Percentiles rank a stretch among this genome's conserved stretches.
phyloP scores from a whole-genome alignment of 2,888 invertebrate genomes.

The Bugula neritina region DNA sequence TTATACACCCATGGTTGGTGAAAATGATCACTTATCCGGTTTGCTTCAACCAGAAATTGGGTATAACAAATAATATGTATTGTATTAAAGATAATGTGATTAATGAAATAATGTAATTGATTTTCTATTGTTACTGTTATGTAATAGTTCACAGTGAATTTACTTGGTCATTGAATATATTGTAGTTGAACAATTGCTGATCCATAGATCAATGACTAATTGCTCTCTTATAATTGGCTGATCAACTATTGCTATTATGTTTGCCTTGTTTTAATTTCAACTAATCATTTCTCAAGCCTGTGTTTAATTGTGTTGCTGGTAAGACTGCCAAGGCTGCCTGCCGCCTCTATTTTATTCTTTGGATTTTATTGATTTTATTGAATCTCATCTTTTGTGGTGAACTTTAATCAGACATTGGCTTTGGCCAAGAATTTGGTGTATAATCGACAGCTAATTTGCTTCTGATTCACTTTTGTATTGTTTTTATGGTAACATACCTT shows the following conservation, averaged over 20 bases:
- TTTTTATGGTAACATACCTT: too few relatives aligned
- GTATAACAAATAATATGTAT: not conserved
- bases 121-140: slow-evolving; percentile 3
- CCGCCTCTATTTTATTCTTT: not conserved
- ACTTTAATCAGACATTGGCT: too few relatives aligned
- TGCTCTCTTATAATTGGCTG: too few relatives aligned
- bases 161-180: not conserved
- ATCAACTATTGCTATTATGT: too few relatives aligned
- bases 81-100: not conserved
- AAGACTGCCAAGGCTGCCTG: slow-evolving; percentile 18
- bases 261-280: not conserved
- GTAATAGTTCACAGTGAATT: not conserved
- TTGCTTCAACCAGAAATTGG: too few relatives aligned
- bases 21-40: too few relatives aligned
- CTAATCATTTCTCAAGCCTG: not conserved
- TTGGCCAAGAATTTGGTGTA: too few relatives aligned
- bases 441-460: too few relatives aligned
- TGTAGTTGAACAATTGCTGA: not conserved
- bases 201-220: not conserved
- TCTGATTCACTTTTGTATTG: too few relatives aligned
- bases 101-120: slow-evolving; percentile 2
- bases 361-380: too few relatives aligned
- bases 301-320: not conserved
- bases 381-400: too few relatives aligned
- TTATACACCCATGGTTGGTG: too few relatives aligned